Conservation (phyloP, 2,888 invertebrate genomes). For the Coelopa pilipes region DNA sequence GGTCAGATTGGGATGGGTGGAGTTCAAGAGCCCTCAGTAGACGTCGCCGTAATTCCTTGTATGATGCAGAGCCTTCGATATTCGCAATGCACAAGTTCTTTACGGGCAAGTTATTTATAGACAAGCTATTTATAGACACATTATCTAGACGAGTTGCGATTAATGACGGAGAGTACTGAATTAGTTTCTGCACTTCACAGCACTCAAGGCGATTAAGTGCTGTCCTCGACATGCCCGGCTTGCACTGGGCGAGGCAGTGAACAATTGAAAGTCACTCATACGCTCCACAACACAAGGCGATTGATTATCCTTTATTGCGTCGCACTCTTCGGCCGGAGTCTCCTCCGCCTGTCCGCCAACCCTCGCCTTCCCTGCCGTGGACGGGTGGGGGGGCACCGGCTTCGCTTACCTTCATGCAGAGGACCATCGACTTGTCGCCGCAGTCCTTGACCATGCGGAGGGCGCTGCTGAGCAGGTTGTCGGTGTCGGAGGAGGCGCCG, state of each 20-base stretch:
- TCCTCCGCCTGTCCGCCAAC: too few relatives aligned
- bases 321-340: background rate
- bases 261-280: background rate
- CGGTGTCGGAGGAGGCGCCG: constrained; percentile 67
- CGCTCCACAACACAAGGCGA: background rate
- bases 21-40: too few relatives aligned
- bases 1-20: too few relatives aligned
- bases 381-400: too few relatives aligned
- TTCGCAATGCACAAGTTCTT: too few relatives aligned
- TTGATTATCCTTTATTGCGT: background rate
- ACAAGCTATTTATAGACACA: too few relatives aligned
- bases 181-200: too few relatives aligned
- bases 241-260: background rate
- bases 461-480: constrained; percentile 71
- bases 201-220: background rate
- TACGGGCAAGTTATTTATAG: too few relatives aligned
- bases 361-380: background rate
- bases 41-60: too few relatives aligned
- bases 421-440: constrained; percentile 74
- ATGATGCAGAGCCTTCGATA: too few relatives aligned
- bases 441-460: constrained; percentile 78
- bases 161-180: too few relatives aligned
- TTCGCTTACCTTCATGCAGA: constrained; percentile 77
- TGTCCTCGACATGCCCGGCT: background rate
- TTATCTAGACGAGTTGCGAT: too few relatives aligned